A percentile compares a stretch with the other conserved stretches of the same genome.
These are phyloP conservation scores for Orientallactaga sibirica DNA, from an alignment of 2,797 vertebrate genomes.

Conservation along the genomic window DNA sequence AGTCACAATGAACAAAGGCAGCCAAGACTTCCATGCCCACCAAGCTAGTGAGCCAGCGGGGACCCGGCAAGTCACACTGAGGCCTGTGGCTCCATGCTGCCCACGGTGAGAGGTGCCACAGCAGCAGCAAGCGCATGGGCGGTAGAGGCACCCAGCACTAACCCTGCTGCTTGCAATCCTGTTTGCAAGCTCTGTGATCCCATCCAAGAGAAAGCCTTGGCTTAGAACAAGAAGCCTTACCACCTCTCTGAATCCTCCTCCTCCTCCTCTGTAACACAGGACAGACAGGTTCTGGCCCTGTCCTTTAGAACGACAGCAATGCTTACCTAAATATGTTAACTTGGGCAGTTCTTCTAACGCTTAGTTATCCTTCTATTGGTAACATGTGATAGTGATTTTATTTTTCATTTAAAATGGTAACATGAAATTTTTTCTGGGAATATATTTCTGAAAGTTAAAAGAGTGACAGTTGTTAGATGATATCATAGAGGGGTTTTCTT, in stretches of 20 bases:
- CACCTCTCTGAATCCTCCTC: neutral
- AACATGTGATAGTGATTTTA: neutral
- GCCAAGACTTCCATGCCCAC: neutral
- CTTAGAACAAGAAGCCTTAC: neutral
- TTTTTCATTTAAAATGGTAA: constrained; percentile 50
- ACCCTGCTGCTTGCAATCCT: rapidly evolving
- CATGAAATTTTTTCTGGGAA: constrained; percentile 34
- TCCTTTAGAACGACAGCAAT: neutral
- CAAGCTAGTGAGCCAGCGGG: constrained; percentile 1
- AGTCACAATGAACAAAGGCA: constrained; percentile 69
- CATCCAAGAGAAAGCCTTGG: neutral
- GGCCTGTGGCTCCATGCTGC: neutral
- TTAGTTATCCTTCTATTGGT: neutral
- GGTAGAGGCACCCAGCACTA: neutral
- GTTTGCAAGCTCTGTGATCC: neutral
- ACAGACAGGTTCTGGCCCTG: neutral
- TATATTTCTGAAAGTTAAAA: constrained; percentile 18
- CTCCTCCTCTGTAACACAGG: neutral
- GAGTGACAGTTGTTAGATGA: neutral
- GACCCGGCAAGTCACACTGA: neutral
- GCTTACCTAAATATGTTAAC: neutral
- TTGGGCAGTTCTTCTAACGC: neutral
- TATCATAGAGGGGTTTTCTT: neutral
- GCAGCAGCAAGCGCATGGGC: neutral
- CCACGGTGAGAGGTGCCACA: neutral